A percentile compares a stretch with the other conserved stretches of the same genome.
Conservation (phyloP, 2,113 vertebrate genomes). For the Channa argus region DNA sequence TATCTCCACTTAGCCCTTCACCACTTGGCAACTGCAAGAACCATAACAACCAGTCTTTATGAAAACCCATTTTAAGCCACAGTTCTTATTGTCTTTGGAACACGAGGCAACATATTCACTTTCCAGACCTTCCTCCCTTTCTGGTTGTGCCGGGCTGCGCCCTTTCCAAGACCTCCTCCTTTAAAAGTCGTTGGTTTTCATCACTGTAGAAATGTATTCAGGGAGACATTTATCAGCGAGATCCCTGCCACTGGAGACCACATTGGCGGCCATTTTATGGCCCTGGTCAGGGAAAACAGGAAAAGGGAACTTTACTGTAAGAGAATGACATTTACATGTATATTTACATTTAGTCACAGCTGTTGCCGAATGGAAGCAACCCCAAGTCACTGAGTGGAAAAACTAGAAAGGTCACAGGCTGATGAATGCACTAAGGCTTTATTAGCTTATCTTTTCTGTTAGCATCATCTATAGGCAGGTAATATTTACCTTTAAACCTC, state of each 20-base stretch:
- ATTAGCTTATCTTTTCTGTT: conserved; percentile 45
- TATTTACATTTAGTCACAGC: conserved; percentile 80
- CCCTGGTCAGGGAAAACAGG: conserved; percentile 56
- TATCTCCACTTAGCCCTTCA: conserved; percentile 69
- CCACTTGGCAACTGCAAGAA: conserved; percentile 68
- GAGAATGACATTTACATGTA: conserved; percentile 79
- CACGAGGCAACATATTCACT: conserved; percentile 30
- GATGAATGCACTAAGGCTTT: conserved; percentile 44
- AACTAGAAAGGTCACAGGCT: conserved; percentile 68
- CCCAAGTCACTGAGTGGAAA: conserved; percentile 43
- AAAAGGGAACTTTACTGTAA: conserved; percentile 49
- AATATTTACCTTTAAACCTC: not conserved
- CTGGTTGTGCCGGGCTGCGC: conserved; percentile 25
- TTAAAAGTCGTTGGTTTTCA: conserved; percentile 58
- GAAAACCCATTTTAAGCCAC: conserved; percentile 58
- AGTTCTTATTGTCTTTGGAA: conserved; percentile 65
- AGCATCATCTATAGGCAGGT: conserved; percentile 10
- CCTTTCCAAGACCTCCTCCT: conserved; percentile 55
- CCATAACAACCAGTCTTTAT: conserved; percentile 67
- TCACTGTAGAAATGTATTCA: conserved; percentile 68
- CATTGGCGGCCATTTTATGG: conserved; percentile 61
- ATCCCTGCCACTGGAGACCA: conserved; percentile 53
- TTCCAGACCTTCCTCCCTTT: conserved; percentile 42
- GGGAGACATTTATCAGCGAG: conserved; percentile 71
- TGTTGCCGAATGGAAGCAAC: conserved; percentile 60